Evolutionary conservation across 1,140 invertebrate genomes (phyloP).

Genomic region (Solenopsis fugax): DNA sequence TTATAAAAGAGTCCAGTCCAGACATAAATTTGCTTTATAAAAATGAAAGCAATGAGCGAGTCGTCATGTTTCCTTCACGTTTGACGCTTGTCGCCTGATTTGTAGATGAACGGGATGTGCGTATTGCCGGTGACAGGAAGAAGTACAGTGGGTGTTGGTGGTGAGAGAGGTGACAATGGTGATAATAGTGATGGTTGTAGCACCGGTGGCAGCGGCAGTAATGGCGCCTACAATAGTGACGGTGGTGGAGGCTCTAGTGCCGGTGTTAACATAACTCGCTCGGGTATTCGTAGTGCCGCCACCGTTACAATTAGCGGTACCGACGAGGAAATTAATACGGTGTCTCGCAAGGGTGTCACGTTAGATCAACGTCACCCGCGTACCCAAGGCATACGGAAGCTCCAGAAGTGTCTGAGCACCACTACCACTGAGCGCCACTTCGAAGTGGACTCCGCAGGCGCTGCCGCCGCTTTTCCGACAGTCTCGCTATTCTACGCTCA

Average conservation of each 20-base stretch:
- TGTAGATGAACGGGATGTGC: slow-evolving; percentile 94
- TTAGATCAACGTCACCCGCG: slow-evolving; percentile 89
- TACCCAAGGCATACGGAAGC: slow-evolving; percentile 96
- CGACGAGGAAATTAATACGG: slow-evolving; percentile 72
- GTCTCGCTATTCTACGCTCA: slow-evolving; percentile 87
- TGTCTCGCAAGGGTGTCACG: slow-evolving; percentile 76
- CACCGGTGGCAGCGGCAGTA: slow-evolving; percentile 76
- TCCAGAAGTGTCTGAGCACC: slow-evolving; percentile 93
- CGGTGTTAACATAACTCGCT: slow-evolving; percentile 73
- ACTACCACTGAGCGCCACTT: slow-evolving; percentile 90
- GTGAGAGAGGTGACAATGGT: slow-evolving; percentile 81
- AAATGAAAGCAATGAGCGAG: slow-evolving; percentile 39
- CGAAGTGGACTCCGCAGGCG: slow-evolving; percentile 87
- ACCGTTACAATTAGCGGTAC: slow-evolving; percentile 70
- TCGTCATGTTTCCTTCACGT: slow-evolving; percentile 52
- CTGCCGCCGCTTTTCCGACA: slow-evolving; percentile 81
- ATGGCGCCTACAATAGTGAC: slow-evolving; percentile 81
- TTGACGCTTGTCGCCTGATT: slow-evolving; percentile 79
- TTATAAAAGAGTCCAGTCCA: slow-evolving; percentile 6
- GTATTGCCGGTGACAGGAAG: slow-evolving; percentile 88
- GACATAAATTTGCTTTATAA: slow-evolving; percentile 38
- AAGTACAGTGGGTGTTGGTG: slow-evolving; percentile 75
- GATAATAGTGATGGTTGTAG: slow-evolving; percentile 81
- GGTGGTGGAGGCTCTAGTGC: slow-evolving; percentile 81
- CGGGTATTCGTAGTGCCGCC: slow-evolving; percentile 66